phyloP scores from a whole-genome alignment of 2,888 invertebrate species.

The Nymphalis polychloros region DNA sequence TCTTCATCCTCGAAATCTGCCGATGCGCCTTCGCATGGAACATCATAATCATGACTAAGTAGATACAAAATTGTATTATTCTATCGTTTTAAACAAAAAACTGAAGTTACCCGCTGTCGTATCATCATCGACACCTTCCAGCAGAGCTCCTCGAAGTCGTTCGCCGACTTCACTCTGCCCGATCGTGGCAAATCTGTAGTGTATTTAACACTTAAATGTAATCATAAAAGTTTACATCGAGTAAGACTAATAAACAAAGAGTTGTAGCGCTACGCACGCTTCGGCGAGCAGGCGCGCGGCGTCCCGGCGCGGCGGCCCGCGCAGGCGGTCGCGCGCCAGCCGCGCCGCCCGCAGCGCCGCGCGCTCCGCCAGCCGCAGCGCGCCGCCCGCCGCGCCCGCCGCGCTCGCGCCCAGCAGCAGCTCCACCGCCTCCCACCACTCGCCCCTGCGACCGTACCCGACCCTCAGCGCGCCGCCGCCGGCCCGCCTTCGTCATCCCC shows the following conservation, averaged over 20 bases:
- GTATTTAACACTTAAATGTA: background rate
- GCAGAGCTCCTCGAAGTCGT: constrained; percentile 66
- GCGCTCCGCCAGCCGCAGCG: constrained; percentile 70
- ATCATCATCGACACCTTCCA: constrained; percentile 60
- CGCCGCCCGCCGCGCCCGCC: constrained; percentile 66
- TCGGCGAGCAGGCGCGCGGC: constrained; percentile 70
- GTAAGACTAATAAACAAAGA: background rate
- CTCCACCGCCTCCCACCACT: constrained; percentile 74
- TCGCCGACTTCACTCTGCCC: constrained; percentile 75
- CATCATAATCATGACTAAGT: background rate
- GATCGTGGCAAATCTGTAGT: constrained; percentile 67
- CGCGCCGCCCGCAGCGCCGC: constrained; percentile 73
- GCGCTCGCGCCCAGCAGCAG: constrained; percentile 59
- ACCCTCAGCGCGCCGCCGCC: background rate
- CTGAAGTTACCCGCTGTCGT: constrained; percentile 27
- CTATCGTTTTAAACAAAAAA: background rate
- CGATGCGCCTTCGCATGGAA: constrained; percentile 42
- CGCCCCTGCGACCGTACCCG: constrained; percentile 47
- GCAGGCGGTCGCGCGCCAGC: constrained; percentile 70
- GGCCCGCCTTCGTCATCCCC: too few species aligned
- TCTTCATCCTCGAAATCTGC: constrained; percentile 57
- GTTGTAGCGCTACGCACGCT: constrained; percentile 47
- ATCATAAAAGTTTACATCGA: too few species aligned
- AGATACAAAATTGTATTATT: background rate
- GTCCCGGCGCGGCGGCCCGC: constrained; percentile 42